Evolutionary conservation across 2,113 vertebrate species (phyloP).

Genomic region (Rhinogobius similis): DNA sequence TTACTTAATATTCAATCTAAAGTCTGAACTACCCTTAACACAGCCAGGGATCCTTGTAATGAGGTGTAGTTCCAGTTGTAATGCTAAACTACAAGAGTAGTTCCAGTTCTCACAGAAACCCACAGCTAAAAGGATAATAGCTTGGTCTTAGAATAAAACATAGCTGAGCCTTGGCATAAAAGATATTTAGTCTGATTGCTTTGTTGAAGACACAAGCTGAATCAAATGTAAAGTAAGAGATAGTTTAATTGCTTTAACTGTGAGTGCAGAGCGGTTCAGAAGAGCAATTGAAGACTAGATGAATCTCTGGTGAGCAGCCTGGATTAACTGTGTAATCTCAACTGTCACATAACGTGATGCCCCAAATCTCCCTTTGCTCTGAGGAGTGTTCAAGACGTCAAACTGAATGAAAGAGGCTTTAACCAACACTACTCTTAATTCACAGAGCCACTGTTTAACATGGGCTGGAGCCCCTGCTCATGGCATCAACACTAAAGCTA

Average conservation of each 20-base stretch:
- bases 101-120: conserved; percentile 70
- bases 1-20: conserved; percentile 15
- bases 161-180: conserved; percentile 69
- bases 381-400: conserved; percentile 82
- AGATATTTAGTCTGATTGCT: conserved; percentile 73
- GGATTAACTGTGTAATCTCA: conserved; percentile 87
- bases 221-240: conserved; percentile 73
- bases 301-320: conserved; percentile 67
- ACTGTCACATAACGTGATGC: conserved; percentile 87
- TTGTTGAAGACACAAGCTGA: conserved; percentile 66
- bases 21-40: conserved; percentile 39
- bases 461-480: conserved; percentile 48
- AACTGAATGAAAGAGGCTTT: conserved; percentile 71
- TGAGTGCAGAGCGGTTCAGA: conserved; percentile 73
- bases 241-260: conserved; percentile 69
- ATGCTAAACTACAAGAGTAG: conserved; percentile 71
- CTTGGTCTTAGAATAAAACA: conserved; percentile 69
- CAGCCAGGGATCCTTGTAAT: conserved; percentile 65
- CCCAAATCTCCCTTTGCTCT: conserved; percentile 80
- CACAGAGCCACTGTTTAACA: conserved; percentile 64
- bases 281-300: conserved; percentile 84
- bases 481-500: conserved; percentile 48
- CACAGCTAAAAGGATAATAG: conserved; percentile 75
- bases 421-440: conserved; percentile 66
- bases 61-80: conserved; percentile 65